Conservation (phyloP, 2,888 invertebrate species). For the Cheilosia pagana region DNA sequence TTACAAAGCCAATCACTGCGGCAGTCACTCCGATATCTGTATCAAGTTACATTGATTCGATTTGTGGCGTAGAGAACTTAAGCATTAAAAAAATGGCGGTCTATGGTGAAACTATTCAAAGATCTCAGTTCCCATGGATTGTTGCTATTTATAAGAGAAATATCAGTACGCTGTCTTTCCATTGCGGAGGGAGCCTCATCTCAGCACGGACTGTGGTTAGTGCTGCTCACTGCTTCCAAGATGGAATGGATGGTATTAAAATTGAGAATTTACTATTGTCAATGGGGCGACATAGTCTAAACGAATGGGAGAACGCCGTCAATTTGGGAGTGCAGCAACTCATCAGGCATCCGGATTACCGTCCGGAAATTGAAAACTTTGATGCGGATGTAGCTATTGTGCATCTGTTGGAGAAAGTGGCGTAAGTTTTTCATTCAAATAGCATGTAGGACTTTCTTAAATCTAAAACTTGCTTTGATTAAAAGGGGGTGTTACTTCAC, state of each 20-base stretch:
- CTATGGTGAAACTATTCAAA: conserved; percentile 75
- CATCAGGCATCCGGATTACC: conserved; percentile 81
- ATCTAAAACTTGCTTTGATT: too few relatives aligned
- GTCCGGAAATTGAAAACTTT: conserved; percentile 75
- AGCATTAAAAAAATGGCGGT: conserved; percentile 73
- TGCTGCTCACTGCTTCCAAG: conserved; percentile 83
- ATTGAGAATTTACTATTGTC: conserved; percentile 76
- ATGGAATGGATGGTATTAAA: conserved; percentile 18
- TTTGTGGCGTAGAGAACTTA: conserved; percentile 78
- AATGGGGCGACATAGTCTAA: conserved; percentile 81
- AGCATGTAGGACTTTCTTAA: too few relatives aligned
- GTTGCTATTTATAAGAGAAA: conserved; percentile 85
- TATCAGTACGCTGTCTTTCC: conserved; percentile 79
- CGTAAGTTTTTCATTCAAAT: conserved; percentile 74
- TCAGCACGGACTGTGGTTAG: conserved; percentile 79
- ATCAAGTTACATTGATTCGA: conserved; percentile 15
- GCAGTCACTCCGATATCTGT: not conserved
- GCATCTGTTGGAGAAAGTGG: conserved; percentile 79
- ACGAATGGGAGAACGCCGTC: conserved; percentile 79
- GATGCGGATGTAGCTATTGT: conserved; percentile 84
- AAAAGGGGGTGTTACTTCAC: too few relatives aligned
- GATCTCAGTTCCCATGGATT: conserved; percentile 88
- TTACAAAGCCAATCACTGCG: too few relatives aligned
- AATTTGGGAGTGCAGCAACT: conserved; percentile 74
- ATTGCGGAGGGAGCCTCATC: conserved; percentile 80